Conservation (phyloP, 2,113 vertebrate genomes). For the Odocoileus hemionus region DNA sequence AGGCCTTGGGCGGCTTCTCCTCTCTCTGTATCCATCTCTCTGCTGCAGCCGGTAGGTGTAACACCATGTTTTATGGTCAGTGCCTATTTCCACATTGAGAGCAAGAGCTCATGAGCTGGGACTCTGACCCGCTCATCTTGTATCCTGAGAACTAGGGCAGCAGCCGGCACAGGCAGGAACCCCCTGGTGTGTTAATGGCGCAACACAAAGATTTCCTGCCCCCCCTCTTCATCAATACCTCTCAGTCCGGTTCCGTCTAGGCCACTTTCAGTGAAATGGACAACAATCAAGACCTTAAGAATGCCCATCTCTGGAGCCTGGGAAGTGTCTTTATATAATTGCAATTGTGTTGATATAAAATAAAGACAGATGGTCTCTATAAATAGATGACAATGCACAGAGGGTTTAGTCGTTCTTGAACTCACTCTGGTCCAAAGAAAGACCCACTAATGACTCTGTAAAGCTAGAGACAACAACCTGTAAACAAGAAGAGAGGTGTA, state of each 20-base stretch:
- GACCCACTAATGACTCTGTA: neutral
- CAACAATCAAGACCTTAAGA: neutral
- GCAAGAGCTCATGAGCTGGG: neutral
- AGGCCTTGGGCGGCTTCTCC: neutral
- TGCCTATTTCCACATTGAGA: neutral
- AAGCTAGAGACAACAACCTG: neutral
- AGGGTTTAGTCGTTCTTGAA: neutral
- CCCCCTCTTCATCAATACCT: neutral
- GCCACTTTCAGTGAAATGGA: neutral
- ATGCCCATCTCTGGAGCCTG: neutral
- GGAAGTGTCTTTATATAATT: neutral
- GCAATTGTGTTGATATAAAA: neutral
- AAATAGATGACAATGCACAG: neutral
- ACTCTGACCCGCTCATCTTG: neutral
- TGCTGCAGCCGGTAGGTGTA: neutral
- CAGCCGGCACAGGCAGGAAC: neutral
- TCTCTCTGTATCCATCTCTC: neutral
- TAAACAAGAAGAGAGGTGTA: neutral
- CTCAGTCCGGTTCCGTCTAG: neutral
- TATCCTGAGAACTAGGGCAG: neutral
- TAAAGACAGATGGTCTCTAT: neutral
- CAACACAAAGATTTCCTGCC: neutral
- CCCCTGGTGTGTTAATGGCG: neutral
- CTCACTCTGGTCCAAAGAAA: slow-evolving; percentile 21
- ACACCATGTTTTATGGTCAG: neutral